Conservation (phyloP, 2,888 invertebrate species). For the Colostygia pectinataria region DNA sequence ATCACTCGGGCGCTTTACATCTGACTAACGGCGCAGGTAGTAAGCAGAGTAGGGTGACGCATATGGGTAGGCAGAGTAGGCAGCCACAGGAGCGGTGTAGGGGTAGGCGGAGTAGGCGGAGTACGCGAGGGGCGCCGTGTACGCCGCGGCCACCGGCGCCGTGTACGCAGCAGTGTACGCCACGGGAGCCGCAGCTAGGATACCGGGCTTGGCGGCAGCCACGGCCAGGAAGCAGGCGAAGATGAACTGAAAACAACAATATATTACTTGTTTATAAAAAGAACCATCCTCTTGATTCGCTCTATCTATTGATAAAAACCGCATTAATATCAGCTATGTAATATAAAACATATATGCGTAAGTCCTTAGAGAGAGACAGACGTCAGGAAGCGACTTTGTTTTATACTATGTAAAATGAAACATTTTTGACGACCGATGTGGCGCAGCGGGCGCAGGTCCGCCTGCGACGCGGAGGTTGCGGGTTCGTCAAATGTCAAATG, state of each 20-base stretch:
- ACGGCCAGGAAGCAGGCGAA: constrained; percentile 63
- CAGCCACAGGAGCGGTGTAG: constrained; percentile 41
- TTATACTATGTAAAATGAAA: no score
- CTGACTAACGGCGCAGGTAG: constrained; percentile 40
- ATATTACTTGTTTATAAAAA: background rate
- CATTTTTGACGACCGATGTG: no score
- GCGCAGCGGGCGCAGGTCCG: no score
- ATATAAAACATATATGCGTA: no score
- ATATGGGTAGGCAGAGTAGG: constrained; percentile 56
- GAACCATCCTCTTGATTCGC: no score
- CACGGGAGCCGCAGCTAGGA: constrained; percentile 43
- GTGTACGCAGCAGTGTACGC: constrained; percentile 48
- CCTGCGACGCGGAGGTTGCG: no score
- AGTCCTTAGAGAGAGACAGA: no score
- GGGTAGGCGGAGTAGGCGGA: constrained; percentile 51
- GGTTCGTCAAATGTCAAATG: no score
- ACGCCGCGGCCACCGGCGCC: constrained; percentile 45
- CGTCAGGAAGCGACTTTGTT: no score
- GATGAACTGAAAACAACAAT: constrained; percentile 51
- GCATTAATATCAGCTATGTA: no score
- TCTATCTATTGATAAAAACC: no score
- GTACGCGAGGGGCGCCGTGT: constrained; percentile 48
- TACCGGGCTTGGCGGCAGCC: constrained; percentile 57
- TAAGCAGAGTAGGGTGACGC: constrained; percentile 56
- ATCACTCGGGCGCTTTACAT: background rate